Base-by-base conservation (phyloP, 2,888 invertebrate species). In the Ennomos quercinarius region DNA sequence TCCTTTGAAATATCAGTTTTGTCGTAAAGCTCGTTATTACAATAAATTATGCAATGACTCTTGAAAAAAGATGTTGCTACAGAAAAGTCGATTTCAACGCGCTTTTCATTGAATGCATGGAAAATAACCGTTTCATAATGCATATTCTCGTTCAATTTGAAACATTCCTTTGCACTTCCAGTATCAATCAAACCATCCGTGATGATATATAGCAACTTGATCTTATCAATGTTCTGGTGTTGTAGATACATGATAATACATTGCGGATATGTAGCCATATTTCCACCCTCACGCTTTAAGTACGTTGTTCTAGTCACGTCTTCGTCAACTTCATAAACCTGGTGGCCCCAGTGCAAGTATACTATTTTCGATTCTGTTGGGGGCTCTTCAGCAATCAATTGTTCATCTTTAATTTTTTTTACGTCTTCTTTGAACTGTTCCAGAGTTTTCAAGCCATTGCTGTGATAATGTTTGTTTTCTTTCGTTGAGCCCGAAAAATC, bases 341-440 rank as follows among this genome's bases (percentile, higher is more conserved):
- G 6, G 42, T 64, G 2, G 4, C 75, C 72, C 77, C 78, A 78
- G 53, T 78, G 76, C 45, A 78, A 70, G 48, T 77, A 77, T 58
- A 78, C 40, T 10, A 71, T 67, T 68, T 66, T 68, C 0, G 65
- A 71, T 61, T 71, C 62, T 54, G 57, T 64, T 27, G 47, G 36
- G 9, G 59, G 48, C 9, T 67, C 62, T 37, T 41, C 62, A 34
- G 59, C 57, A 39, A n/a, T n/a, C 48, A 44, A 35, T 50, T 57
- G 42, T 59, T 71, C 62, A 12, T 45, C 46, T 60, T 71, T 61
- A 0, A 73, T 67, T 58, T 51, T 67, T 63, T 71, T 64, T 9
- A 74, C 69, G 11, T 73, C 64, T 17, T 8, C 34, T 69, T 72
- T 71, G 47, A 76, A 76, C 6, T 73, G 64, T 34, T 68, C 50